phyloP scores from a whole-genome alignment of 2,888 invertebrate genomes.

The Scaptomyza cyrtandrae region DNA sequence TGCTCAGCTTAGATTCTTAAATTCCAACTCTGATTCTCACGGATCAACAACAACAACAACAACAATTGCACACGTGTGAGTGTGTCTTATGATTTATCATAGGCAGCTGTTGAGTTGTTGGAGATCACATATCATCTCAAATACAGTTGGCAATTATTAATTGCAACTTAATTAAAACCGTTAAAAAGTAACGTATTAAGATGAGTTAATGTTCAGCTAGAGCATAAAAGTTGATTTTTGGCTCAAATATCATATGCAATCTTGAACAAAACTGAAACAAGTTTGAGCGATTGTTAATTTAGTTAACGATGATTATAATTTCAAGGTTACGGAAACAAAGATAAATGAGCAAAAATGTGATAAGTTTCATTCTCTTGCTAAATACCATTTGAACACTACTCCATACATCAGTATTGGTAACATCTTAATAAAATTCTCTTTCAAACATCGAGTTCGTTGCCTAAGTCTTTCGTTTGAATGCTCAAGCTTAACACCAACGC shows the following conservation, averaged over 20 bases:
- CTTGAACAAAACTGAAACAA: neutral
- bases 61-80: constrained; percentile 20
- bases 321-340: neutral
- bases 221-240: constrained; percentile 7
- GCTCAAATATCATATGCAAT: neutral
- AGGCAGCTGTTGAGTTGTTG: constrained; percentile 48
- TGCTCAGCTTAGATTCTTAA: constrained; percentile 11
- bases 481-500: constrained; percentile 42
- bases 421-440: constrained; percentile 11
- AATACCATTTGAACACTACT: no score
- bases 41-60: constrained; percentile 35
- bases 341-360: no score
- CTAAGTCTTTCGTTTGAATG: constrained; percentile 58
- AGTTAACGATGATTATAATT: neutral
- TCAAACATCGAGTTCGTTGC: constrained; percentile 53
- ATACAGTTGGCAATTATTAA: constrained; percentile 27
- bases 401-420: neutral
- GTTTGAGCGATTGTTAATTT: constrained; percentile 1
- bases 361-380: no score
- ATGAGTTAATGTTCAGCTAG: constrained; percentile 30
- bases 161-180: constrained; percentile 55
- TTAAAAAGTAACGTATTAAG: constrained; percentile 46
- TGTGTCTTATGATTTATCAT: constrained; percentile 63
- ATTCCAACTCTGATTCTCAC: constrained; percentile 53
- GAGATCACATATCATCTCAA: constrained; percentile 40